Evolutionary conservation across 2,797 vertebrate species (phyloP).

Genomic region (Acanthopagrus latus): DNA sequence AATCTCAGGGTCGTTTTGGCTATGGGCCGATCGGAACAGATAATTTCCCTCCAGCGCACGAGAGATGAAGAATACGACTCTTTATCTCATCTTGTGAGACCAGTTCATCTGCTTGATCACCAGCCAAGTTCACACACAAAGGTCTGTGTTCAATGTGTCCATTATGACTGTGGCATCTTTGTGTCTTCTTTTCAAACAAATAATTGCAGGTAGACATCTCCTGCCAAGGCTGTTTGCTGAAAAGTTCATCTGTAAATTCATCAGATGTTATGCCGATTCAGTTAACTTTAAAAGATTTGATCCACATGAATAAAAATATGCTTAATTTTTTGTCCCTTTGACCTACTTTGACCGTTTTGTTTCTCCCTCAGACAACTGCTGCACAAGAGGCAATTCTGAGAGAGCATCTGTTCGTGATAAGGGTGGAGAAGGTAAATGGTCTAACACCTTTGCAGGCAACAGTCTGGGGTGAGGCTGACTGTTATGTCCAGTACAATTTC

Average conservation of each 20-base stretch:
- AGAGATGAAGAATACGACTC: constrained; percentile 84
- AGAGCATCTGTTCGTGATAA: constrained; percentile 93
- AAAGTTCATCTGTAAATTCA: background rate
- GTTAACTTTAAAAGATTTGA: background rate
- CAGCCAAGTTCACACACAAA: constrained; percentile 57
- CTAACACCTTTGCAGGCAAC: constrained; percentile 93
- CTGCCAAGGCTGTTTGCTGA: background rate
- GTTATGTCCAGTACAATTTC: constrained; percentile 95
- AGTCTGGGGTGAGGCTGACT: constrained; percentile 98
- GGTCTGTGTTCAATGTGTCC: constrained; percentile 67
- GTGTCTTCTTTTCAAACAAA: background rate
- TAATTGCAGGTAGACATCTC: background rate
- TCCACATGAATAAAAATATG: background rate
- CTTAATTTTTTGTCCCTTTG: background rate
- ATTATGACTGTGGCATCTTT: background rate
- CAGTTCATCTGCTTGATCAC: constrained; percentile 88
- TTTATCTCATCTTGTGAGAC: constrained; percentile 71
- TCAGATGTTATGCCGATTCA: background rate
- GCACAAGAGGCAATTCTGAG: constrained; percentile 67
- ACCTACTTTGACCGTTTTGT: constrained; percentile 9
- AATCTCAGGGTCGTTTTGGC: constrained; percentile 92
- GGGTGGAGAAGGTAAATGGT: constrained; percentile 89
- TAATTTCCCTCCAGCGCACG: constrained; percentile 88
- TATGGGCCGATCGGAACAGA: constrained; percentile 92
- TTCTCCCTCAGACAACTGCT: constrained; percentile 67